Percentiles rank a stretch among this genome's conserved stretches.
These are phyloP conservation scores for Andricus grossulariae DNA, from an alignment of 1,140 invertebrate genomes.

Conservation along the genomic window DNA sequence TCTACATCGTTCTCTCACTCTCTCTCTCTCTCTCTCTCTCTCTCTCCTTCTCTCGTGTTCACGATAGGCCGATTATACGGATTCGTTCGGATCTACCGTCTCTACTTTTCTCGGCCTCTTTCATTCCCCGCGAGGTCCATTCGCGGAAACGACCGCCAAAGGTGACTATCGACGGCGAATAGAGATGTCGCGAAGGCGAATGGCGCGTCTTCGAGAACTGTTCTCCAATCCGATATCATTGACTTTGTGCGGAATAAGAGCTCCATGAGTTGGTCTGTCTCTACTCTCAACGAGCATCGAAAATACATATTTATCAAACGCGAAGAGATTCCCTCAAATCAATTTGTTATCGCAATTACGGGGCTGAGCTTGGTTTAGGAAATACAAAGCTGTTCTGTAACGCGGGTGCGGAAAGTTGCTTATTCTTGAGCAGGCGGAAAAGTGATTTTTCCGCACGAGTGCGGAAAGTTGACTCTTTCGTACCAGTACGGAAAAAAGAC, in stretches of 20 bases:
- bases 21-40: slow-evolving; percentile 40
- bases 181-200: slow-evolving; percentile 47
- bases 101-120: slow-evolving; percentile 41
- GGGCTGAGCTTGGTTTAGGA: too few species aligned
- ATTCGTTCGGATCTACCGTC: slow-evolving; percentile 43
- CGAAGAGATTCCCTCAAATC: too few species aligned
- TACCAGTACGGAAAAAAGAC: too few species aligned
- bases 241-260: not conserved
- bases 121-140: slow-evolving; percentile 41
- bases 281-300: too few species aligned
- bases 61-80: slow-evolving; percentile 39
- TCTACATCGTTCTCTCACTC: slow-evolving; percentile 32
- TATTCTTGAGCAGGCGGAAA: too few species aligned
- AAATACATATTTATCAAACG: too few species aligned
- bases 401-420: too few species aligned
- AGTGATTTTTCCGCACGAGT: too few species aligned
- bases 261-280: too few species aligned
- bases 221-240: slow-evolving; percentile 17
- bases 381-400: too few species aligned
- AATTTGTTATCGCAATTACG: too few species aligned
- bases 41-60: slow-evolving; percentile 39
- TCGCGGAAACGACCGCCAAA: slow-evolving; percentile 47
- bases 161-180: slow-evolving; percentile 49
- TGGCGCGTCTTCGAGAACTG: slow-evolving; percentile 53
- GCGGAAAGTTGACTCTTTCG: too few species aligned